Evolutionary conservation across 2,797 vertebrate species (phyloP).

Genomic region (Orestias chungarensis): DNA sequence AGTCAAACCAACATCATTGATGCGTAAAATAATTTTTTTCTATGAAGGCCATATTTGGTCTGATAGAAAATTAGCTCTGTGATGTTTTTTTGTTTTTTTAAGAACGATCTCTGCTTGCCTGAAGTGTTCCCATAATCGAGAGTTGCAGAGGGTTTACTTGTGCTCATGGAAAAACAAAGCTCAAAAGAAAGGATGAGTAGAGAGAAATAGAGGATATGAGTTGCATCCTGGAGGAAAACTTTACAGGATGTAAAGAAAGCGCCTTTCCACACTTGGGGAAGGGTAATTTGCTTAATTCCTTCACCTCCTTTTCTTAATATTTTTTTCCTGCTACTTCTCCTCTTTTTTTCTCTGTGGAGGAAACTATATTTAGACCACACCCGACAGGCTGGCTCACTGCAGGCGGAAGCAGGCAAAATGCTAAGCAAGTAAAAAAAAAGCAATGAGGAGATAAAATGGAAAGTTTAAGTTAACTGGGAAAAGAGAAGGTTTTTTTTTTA

Average conservation of each 20-base stretch:
- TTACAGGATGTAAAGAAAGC: background rate
- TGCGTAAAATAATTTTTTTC: slow-evolving; percentile 58
- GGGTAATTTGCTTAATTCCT: slow-evolving; percentile 15
- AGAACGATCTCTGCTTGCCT: slow-evolving; percentile 57
- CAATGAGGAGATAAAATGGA: background rate
- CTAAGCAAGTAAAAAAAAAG: slow-evolving; percentile 13
- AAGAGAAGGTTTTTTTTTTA: background rate
- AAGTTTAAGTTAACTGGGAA: background rate
- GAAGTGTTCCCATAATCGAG: slow-evolving; percentile 32
- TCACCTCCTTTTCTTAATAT: slow-evolving; percentile 18
- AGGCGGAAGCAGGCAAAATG: slow-evolving; percentile 24
- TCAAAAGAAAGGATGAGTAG: background rate
- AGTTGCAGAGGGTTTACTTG: slow-evolving; percentile 34
- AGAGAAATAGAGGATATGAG: slow-evolving; percentile 33
- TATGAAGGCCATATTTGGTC: slow-evolving; percentile 72
- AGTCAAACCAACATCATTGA: slow-evolving; percentile 39
- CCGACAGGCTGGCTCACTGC: slow-evolving; percentile 48
- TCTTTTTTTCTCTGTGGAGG: slow-evolving; percentile 6
- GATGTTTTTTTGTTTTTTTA: slow-evolving; percentile 51
- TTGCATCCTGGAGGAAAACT: slow-evolving; percentile 22
- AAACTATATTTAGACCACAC: slow-evolving; percentile 66
- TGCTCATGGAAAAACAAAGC: slow-evolving; percentile 26
- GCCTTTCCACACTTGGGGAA: background rate
- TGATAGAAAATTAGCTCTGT: slow-evolving; percentile 73
- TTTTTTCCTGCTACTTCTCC: slow-evolving; percentile 1